Base-by-base conservation (phyloP, 2,888 invertebrate genomes). In the Pandemis cinnamomeana region DNA sequence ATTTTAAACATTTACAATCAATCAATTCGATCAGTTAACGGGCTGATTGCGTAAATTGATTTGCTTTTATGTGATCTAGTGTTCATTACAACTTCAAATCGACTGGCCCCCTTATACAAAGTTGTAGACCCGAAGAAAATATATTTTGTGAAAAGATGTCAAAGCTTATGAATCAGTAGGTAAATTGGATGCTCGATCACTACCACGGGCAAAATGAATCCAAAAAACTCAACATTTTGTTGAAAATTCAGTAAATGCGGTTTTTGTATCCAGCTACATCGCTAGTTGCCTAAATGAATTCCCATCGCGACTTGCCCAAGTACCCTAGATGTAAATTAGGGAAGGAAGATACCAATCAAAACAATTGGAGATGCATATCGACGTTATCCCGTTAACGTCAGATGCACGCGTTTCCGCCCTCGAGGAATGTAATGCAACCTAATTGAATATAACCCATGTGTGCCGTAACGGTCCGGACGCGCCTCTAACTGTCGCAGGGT, bases 401-500 rank as follows among this genome's bases (percentile, higher is more conserved):
- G 74, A 71, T 62, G 66, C 71, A 76, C 68, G 70, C 69, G 73
- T 76, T 74, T 76, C 74, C 74, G 70, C 67, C 44, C 71, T 36
- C 51, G 63, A 62, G 76, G 69, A 76, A 76, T 76, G 76, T 76
- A 74, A 76, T 74, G 74, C 74, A 64, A 67, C 71, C 76, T 76
- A 76, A 76, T 76, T 76, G 74, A 76, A 75, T 76, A 53, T 73
- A 76, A 76, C 76, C 73, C 67, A 64, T 71, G 72, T 76, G 68
- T 73, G 71, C 60, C 44, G 51, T 76, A 76, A 76, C 76, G 76
- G 76, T 73, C 71, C 68, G 71, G 66, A 75, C 71, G 74, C 71
- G 74, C 71, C 74, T 75, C 76, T 76, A 76, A 76, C 76, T 76
- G 76, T 76, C 74, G 67, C 71, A 71, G 76, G 76, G 74, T 75